These are phyloP conservation scores for Paragorgia papillata DNA, from an alignment of 92 coral and sea anemone species.

Conservation along the genomic window DNA sequence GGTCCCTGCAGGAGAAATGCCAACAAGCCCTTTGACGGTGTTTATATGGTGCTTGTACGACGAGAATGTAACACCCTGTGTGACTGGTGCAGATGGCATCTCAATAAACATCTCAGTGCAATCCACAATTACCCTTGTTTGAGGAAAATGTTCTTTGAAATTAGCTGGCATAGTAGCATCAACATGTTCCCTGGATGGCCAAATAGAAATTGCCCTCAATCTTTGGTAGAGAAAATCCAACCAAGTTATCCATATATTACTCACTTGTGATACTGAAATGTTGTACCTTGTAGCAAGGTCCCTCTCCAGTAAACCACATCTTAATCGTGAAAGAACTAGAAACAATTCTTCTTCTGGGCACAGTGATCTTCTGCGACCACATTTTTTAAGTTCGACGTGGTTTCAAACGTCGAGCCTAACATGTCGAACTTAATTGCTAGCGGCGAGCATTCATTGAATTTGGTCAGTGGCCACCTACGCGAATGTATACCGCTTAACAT, in stretches of 20 bases:
- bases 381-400: too few species aligned
- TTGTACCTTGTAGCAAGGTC: slow-evolving; percentile 26
- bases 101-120: slow-evolving; percentile 58
- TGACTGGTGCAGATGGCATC: slow-evolving; percentile 49
- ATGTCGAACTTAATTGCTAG: too few species aligned
- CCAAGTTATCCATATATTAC: slow-evolving; percentile 50
- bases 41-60: slow-evolving; percentile 34
- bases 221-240: slow-evolving; percentile 45
- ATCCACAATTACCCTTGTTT: slow-evolving; percentile 59
- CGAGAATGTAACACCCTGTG: slow-evolving; percentile 51
- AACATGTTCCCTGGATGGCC: slow-evolving; percentile 56
- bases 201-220: slow-evolving; percentile 53
- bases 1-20: slow-evolving; percentile 21
- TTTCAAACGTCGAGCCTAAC: too few species aligned
- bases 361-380: too few species aligned
- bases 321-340: slow-evolving; percentile 18
- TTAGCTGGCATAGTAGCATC: slow-evolving; percentile 42
- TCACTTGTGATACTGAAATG: slow-evolving; percentile 28
- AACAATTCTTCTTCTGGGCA: slow-evolving; percentile 50
- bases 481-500: too few species aligned
- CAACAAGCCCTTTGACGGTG: slow-evolving; percentile 20
- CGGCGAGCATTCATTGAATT: too few species aligned
- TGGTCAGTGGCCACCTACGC: too few species aligned
- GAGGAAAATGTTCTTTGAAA: slow-evolving; percentile 47
- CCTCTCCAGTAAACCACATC: slow-evolving; percentile 40